A percentile compares a stretch with the other conserved stretches of the same genome.
phyloP scores from a whole-genome alignment of 1,140 invertebrate genomes.

The Drosophila subpulchrella region DNA sequence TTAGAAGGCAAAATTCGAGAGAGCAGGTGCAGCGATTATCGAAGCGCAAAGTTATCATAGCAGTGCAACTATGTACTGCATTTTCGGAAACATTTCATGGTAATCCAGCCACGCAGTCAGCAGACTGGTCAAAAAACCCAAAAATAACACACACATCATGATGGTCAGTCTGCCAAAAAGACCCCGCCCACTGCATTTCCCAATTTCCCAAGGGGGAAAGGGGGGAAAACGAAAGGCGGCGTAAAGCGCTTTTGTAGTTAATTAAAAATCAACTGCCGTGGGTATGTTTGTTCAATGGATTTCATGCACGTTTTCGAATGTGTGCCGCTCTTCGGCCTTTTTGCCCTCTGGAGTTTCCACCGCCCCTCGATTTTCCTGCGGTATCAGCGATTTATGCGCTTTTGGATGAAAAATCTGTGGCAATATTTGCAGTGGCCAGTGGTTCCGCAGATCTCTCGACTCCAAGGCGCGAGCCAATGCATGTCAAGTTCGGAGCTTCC shows the following conservation, averaged over 20 bases:
- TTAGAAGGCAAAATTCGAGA: conserved; percentile 11
- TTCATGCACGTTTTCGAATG: conserved; percentile 78
- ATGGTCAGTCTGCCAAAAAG: conserved; percentile 11
- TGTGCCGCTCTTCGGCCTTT: conserved; percentile 22
- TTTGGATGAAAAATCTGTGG: conserved; percentile 79
- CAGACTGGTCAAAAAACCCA: conserved; percentile 42
- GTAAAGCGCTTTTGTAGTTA: conserved; percentile 83
- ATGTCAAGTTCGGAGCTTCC: conserved; percentile 33
- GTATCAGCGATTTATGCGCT: conserved; percentile 84
- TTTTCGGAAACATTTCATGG: conserved; percentile 48
- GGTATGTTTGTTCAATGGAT: conserved; percentile 84
- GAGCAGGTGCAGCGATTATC: conserved; percentile 75
- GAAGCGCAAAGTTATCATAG: conserved; percentile 82
- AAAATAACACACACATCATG: conserved; percentile 32
- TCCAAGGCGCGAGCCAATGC: conserved; percentile 49
- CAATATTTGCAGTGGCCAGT: conserved; percentile 66
- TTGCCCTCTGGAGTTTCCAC: not conserved
- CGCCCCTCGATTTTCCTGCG: conserved; percentile 49
- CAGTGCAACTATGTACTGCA: conserved; percentile 31
- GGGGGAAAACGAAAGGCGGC: conserved; percentile 42
- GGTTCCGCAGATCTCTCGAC: conserved; percentile 26
- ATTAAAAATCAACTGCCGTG: conserved; percentile 84
- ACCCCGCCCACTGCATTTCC: not conserved
- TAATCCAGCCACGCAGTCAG: conserved; percentile 49
- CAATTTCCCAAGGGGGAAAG: conserved; percentile 13